Percentiles rank a stretch among this genome's conserved stretches.
Evolutionary conservation across 1,140 invertebrate genomes (phyloP).

Genomic region (Saccostrea cuccullata): DNA sequence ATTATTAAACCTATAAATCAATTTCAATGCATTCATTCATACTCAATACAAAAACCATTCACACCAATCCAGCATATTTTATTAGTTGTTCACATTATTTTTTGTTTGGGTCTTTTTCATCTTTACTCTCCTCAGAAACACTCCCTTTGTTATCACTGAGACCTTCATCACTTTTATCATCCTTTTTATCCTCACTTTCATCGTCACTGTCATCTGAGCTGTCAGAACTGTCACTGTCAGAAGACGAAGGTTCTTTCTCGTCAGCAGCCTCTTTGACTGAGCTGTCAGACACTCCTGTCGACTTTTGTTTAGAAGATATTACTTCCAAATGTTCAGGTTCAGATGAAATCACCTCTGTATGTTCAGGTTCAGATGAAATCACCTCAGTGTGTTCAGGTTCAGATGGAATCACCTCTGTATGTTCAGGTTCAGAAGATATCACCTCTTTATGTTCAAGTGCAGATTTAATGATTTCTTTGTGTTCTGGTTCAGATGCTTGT

Average conservation of each 20-base stretch:
- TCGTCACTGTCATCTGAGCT: background rate
- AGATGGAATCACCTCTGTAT: background rate
- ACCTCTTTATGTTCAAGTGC: slow-evolving; percentile 9
- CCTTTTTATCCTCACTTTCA: background rate
- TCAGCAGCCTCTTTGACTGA: too few species aligned
- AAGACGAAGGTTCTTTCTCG: background rate
- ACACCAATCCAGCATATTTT: background rate
- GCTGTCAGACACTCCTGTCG: background rate
- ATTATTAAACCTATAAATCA: too few species aligned
- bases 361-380: background rate
- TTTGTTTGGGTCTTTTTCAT: background rate
- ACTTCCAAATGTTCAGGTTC: background rate
- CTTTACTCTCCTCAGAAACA: background rate
- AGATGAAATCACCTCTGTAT: background rate
- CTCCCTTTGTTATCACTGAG: background rate
- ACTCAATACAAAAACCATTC: background rate
- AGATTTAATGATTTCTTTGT: background rate
- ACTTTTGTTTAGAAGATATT: background rate
- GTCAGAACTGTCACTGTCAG: slow-evolving; percentile 8
- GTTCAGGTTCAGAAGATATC: slow-evolving; percentile 6
- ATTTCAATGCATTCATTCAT: background rate
- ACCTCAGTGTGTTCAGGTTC: background rate
- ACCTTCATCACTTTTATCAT: background rate
- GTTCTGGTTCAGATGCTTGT: background rate
- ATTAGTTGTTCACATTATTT: background rate